Evolutionary conservation across 2,888 invertebrate species (phyloP), one percentile per base, ranked within the genome.

Genomic region (Cabera pusaria): DNA sequence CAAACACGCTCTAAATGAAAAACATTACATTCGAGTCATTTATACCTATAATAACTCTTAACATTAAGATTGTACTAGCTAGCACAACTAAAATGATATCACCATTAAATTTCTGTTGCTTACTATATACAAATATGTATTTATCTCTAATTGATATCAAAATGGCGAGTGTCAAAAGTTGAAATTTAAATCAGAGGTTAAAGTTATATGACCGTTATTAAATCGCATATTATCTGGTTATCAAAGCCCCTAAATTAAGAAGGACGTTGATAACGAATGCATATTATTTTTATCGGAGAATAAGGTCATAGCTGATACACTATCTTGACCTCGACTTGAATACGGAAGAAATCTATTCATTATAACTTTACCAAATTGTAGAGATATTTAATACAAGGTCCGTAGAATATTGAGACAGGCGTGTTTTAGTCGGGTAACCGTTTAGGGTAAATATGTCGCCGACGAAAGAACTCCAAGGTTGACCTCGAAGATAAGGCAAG

Each of bases 401-500:
- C n/a, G n/a, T n/a, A n/a, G n/a, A n/a, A n/a, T 44, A 44, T 35
- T 44, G 39, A 39, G 42, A 49, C 45, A 45, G 44, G 53, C 61
- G 60, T 50, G n/a, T 58, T 77, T 78, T 84, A 64, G 73, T 69
- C 62, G 52, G 64, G 12, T 53, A 57, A 70, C 66, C 57, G 52
- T 57, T 64, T 67, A 54, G 49, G 49, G 75, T 80, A 82, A 84
- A 82, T 72, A 85, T 74, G 72, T 66, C 79, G 66, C 52, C 66
- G 64, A 59, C 69, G 66, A 75, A 71, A 73, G 71, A 75, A 69
- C 77, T 72, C 70, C 85, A 87, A 88, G 87, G 88, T 67, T 84
- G 76, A 72, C 84, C 81, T 84, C 75, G 74, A 56, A 80, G 87
- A 87, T 87, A 87, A 84, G 67, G 50, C 53, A 58, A 57, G 83